Percentiles rank a stretch among this genome's conserved stretches.
Conservation (phyloP, 2,888 invertebrate genomes). For the Chironomus tentans region DNA sequence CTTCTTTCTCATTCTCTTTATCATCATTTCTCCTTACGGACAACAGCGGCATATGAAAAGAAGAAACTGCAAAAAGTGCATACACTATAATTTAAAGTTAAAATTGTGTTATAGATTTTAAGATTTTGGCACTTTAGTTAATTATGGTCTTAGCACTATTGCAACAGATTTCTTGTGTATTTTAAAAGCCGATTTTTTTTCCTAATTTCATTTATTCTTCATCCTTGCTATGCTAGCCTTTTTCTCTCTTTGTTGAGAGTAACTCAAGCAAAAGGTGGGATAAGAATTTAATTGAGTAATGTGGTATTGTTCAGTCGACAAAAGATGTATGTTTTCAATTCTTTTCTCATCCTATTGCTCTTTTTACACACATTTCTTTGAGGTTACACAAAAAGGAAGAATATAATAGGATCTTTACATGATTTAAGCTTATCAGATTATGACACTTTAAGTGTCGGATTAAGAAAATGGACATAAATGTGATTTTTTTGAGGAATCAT, state of each 20-base stretch:
- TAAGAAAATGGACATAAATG: background rate
- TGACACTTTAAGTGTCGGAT: constrained; percentile 16
- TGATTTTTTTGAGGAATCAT: background rate
- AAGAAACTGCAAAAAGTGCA: background rate
- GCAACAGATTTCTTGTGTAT: constrained; percentile 5
- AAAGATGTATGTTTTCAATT: constrained; percentile 23
- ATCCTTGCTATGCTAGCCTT: background rate
- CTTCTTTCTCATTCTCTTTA: background rate
- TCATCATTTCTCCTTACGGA: background rate
- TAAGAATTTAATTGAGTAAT: constrained; percentile 26
- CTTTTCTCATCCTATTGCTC: background rate
- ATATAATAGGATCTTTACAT: background rate
- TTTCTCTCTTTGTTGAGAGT: background rate
- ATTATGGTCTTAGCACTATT: constrained; percentile 23
- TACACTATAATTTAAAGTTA: constrained; percentile 20
- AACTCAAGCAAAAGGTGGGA: constrained; percentile 3
- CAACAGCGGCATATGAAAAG: background rate
- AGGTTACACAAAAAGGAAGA: background rate
- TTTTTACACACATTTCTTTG: background rate
- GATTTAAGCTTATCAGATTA: constrained; percentile 23
- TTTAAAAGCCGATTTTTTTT: background rate
- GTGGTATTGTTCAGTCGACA: constrained; percentile 15
- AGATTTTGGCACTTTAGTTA: constrained; percentile 27
- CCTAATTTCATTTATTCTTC: constrained; percentile 11
- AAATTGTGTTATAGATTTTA: constrained; percentile 27